Evolutionary conservation across 2,113 vertebrate genomes (phyloP).

Genomic region (Fregetta grallaria): DNA sequence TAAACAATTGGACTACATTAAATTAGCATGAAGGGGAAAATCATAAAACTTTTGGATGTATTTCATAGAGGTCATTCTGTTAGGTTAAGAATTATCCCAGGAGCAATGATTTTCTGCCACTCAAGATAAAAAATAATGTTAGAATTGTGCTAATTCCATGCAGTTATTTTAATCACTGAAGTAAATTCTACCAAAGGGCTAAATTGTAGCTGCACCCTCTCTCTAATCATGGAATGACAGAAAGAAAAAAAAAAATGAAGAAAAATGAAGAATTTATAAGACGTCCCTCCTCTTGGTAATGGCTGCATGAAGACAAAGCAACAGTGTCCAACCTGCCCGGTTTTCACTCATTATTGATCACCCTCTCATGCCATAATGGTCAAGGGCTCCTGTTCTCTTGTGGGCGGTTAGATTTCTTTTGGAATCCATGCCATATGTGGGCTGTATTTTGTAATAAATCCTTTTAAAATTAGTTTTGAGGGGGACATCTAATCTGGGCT

Average conservation of each 20-base stretch:
- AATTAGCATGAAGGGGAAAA: conserved; percentile 45
- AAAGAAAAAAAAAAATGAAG: background rate
- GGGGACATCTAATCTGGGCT: fast-evolving
- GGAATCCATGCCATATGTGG: fast-evolving
- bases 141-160: conserved; percentile 17
- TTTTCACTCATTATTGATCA: fast-evolving
- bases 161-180: conserved; percentile 53
- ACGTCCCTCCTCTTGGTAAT: background rate
- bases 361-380: fast-evolving
- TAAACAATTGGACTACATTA: conserved; percentile 54
- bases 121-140: conserved; percentile 38
- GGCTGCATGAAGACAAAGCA: background rate
- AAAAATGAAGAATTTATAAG: background rate
- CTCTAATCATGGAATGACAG: background rate
- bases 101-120: conserved; percentile 60
- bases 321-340: fast-evolving
- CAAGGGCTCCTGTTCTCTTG: background rate
- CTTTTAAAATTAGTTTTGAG: background rate
- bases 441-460: background rate
- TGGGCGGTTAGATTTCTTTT: fast-evolving
- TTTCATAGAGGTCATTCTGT: conserved; percentile 19
- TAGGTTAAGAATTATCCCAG: conserved; percentile 57
- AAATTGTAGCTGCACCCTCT: background rate
- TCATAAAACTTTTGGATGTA: conserved; percentile 51
- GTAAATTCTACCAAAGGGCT: conserved; percentile 49